A percentile compares a stretch with the other conserved stretches of the same genome.
Evolutionary conservation across 1,140 invertebrate genomes (phyloP).

Genomic region (Pteromalus puparum): DNA sequence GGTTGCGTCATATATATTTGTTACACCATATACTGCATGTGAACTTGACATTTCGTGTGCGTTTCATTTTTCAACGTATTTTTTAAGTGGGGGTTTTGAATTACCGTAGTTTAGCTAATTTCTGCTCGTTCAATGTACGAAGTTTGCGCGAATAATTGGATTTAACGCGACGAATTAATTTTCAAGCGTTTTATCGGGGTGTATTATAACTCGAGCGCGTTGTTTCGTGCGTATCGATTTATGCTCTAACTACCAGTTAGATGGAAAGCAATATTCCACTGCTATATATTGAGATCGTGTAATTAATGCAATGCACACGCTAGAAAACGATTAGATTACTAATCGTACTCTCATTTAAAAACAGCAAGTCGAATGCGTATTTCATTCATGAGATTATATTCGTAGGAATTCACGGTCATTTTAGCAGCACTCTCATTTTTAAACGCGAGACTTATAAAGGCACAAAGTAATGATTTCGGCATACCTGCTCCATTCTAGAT

Average conservation of each 20-base stretch:
- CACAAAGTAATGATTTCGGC: too few relatives aligned
- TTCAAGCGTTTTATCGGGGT: not conserved
- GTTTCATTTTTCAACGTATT: not conserved
- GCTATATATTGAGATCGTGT: too few relatives aligned
- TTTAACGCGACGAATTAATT: not conserved
- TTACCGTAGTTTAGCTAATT: slow-evolving; percentile 19
- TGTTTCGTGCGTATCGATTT: not conserved
- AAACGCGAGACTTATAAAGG: too few relatives aligned
- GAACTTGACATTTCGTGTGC: slow-evolving; percentile 27
- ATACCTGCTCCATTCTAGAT: too few relatives aligned
- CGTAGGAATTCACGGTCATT: too few relatives aligned
- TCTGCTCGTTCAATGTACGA: not conserved
- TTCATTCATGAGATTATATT: too few relatives aligned
- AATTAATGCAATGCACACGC: not conserved
- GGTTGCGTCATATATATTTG: not conserved
- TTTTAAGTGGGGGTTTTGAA: not conserved
- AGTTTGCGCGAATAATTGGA: slow-evolving; percentile 10
- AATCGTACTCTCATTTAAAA: too few relatives aligned
- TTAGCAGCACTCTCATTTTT: too few relatives aligned
- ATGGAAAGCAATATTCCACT: not conserved
- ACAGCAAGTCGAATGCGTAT: too few relatives aligned
- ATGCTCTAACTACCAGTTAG: not conserved
- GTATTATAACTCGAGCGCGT: not conserved
- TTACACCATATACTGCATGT: not conserved
- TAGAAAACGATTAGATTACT: too few relatives aligned